phyloP scores from a whole-genome alignment of 2,797 vertebrate species.

The Erithacus rubecula region DNA sequence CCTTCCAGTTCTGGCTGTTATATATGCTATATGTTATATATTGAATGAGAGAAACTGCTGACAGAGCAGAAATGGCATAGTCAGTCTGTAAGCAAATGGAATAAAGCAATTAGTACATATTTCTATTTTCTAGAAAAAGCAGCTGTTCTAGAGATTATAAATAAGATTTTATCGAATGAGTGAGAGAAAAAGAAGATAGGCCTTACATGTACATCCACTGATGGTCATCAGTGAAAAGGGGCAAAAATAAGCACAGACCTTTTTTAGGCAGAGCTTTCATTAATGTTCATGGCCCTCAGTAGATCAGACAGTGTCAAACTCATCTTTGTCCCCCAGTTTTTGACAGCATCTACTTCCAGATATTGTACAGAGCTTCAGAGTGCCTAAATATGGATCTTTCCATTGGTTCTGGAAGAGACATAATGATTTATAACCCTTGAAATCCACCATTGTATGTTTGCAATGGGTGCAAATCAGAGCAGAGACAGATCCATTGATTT shows the following conservation, averaged over 20 bases:
- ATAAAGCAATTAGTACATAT: slow-evolving; percentile 40
- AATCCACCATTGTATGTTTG: not conserved
- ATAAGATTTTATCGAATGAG: not conserved
- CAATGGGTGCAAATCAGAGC: not conserved
- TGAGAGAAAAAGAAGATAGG: not conserved
- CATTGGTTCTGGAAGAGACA: not conserved
- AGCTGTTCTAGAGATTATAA: not conserved
- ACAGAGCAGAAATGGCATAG: slow-evolving; percentile 22
- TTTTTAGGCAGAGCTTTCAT: not conserved
- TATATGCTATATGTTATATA: not conserved
- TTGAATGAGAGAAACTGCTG: slow-evolving; percentile 28
- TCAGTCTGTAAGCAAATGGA: slow-evolving; percentile 12
- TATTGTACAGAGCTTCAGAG: not conserved
- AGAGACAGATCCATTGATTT: not conserved
- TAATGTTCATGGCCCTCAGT: not conserved
- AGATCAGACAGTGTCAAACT: not conserved
- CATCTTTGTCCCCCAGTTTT: not conserved
- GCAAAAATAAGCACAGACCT: not conserved
- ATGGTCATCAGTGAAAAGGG: not conserved
- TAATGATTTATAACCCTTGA: not conserved
- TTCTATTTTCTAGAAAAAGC: not conserved
- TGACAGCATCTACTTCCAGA: not conserved
- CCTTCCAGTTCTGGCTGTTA: not conserved
- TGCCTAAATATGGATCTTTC: not conserved
- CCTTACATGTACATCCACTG: not conserved